Percentiles rank a stretch among this genome's conserved stretches.
phyloP scores from a whole-genome alignment of 2,113 vertebrate species.

The Octodon degus region DNA sequence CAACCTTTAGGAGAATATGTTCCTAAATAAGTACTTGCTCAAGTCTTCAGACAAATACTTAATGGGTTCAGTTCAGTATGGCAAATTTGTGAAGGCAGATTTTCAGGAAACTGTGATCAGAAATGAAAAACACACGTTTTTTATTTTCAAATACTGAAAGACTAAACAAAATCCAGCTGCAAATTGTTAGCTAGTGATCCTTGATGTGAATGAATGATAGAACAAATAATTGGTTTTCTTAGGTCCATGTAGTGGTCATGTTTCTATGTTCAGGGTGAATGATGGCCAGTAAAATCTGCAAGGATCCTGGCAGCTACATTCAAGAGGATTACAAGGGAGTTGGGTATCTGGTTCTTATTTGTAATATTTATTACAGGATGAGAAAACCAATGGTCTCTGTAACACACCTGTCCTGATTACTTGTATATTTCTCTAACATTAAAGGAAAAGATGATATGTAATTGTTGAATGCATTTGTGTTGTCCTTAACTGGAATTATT shows the following conservation, averaged over 20 bases:
- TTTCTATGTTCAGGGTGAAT: not conserved
- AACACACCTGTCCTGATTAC: not conserved
- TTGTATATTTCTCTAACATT: not conserved
- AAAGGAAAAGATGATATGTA: constrained; percentile 7
- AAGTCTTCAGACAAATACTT: constrained; percentile 43
- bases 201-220: constrained; percentile 32
- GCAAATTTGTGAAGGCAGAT: not conserved
- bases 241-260: not conserved
- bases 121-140: not conserved
- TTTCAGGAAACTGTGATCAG: not conserved
- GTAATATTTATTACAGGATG: not conserved
- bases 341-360: not conserved
- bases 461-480: not conserved
- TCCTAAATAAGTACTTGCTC: not conserved
- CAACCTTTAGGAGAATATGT: constrained; percentile 24
- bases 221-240: constrained; percentile 47
- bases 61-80: not conserved
- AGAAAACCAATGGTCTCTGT: not conserved
- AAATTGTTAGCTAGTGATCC: not conserved
- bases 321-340: not conserved
- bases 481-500: not conserved
- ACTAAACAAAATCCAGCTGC: constrained; percentile 35
- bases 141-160: constrained; percentile 34
- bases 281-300: not conserved
- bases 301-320: not conserved